Evolutionary conservation across 2,113 vertebrate genomes (phyloP).

Genomic region (Glaucomys volans): DNA sequence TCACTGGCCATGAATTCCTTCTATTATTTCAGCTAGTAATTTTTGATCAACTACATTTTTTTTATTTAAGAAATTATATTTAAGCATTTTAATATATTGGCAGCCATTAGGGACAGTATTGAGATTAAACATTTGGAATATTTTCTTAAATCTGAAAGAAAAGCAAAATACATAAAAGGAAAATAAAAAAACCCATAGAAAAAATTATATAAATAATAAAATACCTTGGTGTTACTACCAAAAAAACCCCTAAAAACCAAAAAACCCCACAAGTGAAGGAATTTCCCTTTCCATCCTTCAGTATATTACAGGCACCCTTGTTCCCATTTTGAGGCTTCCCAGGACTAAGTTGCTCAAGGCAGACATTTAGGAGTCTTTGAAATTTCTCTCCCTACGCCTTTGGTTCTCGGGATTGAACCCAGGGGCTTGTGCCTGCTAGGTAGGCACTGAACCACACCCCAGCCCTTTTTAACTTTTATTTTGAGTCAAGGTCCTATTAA

Average conservation of each 20-base stretch:
- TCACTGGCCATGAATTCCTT: neutral
- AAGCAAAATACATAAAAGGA: neutral
- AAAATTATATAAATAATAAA: no score
- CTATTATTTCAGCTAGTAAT: neutral
- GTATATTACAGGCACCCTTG: neutral
- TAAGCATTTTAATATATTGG: constrained; percentile 23
- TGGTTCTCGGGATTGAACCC: no score
- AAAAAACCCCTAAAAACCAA: no score
- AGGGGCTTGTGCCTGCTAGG: no score
- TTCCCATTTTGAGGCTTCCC: neutral
- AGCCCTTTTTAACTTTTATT: neutral
- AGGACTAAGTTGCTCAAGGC: neutral
- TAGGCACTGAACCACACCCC: no score
- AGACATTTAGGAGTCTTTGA: neutral
- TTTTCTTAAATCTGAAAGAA: constrained; percentile 10
- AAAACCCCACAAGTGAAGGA: neutral
- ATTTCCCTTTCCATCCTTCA: neutral
- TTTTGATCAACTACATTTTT: neutral
- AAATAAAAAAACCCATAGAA: no score
- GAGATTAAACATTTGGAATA: constrained; percentile 25
- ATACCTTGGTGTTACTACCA: no score
- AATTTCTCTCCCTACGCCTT: no score
- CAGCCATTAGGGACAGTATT: neutral
- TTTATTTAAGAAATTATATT: constrained; percentile 40
- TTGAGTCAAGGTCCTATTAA: neutral